Conservation (phyloP, 1,140 invertebrate genomes). For the Zaprionus nigranus region DNA sequence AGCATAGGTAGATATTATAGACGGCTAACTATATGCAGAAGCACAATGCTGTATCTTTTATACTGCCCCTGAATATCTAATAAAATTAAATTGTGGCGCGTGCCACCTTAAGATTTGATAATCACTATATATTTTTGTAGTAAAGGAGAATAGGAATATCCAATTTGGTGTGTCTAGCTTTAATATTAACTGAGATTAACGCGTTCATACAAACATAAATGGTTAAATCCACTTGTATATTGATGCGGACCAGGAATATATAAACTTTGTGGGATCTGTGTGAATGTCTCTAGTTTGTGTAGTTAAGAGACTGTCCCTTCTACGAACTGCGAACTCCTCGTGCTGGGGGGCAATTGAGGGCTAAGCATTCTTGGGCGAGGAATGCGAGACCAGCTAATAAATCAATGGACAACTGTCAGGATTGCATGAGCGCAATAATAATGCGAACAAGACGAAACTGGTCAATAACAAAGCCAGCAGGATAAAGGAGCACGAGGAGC, state of each 20-base stretch:
- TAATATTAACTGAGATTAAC: neutral
- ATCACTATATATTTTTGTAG: rapidly evolving
- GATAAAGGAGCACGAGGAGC: conserved; percentile 42
- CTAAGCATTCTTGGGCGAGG: conserved; percentile 56
- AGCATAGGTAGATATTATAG: neutral
- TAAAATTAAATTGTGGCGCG: too few relatives aligned
- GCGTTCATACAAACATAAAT: neutral
- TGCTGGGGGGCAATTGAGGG: conserved; percentile 39
- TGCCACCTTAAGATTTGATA: neutral
- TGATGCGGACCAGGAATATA: neutral
- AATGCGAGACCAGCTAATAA: conserved; percentile 70
- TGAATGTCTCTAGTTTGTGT: neutral
- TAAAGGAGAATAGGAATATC: neutral
- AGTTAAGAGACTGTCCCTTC: neutral
- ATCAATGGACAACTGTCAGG: conserved; percentile 79
- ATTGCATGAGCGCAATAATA: conserved; percentile 79
- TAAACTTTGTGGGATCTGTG: neutral
- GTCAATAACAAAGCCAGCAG: conserved; percentile 74
- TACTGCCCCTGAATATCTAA: neutral
- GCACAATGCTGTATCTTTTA: neutral
- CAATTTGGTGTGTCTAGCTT: neutral
- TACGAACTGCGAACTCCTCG: neutral
- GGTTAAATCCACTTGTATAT: too few relatives aligned
- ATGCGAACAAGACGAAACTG: conserved; percentile 64
- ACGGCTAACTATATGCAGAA: neutral